phyloP scores from a whole-genome alignment of 2,888 invertebrate species.

The Tanypteryx hageni region DNA sequence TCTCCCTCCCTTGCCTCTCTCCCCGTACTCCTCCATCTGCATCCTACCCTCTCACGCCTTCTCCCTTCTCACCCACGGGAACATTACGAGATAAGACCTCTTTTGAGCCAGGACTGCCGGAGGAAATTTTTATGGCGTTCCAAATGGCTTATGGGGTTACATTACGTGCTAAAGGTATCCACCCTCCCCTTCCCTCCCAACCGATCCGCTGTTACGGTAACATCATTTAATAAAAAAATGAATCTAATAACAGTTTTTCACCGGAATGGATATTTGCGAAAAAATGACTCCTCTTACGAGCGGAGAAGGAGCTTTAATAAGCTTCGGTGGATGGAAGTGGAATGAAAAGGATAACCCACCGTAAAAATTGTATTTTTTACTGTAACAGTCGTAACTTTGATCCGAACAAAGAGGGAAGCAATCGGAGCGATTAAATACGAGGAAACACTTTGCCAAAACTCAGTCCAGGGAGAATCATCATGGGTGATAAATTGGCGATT shows the following conservation, averaged over 20 bases:
- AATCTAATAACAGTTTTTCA: conserved; percentile 44
- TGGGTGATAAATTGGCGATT: background rate
- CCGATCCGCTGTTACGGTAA: background rate
- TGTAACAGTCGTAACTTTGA: background rate
- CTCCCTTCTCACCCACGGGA: conserved; percentile 27
- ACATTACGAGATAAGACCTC: conserved; percentile 56
- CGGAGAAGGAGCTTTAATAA: background rate
- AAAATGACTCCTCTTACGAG: background rate
- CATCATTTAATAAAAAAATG: conserved; percentile 55
- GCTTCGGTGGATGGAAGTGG: background rate
- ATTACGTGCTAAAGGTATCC: conserved; percentile 37
- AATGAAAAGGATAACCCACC: background rate
- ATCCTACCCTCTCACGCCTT: conserved; percentile 12
- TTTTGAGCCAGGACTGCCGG: conserved; percentile 56
- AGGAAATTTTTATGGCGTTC: conserved; percentile 59
- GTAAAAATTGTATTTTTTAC: background rate
- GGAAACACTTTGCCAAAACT: background rate
- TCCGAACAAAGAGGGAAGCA: background rate
- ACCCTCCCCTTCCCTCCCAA: background rate
- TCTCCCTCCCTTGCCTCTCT: background rate
- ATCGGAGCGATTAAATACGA: background rate
- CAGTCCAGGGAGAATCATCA: background rate
- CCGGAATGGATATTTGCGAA: conserved; percentile 32
- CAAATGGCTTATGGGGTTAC: conserved; percentile 61
- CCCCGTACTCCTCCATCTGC: background rate